Evolutionary conservation across 2,113 vertebrate species (phyloP).

Genomic region (Motacilla alba): DNA sequence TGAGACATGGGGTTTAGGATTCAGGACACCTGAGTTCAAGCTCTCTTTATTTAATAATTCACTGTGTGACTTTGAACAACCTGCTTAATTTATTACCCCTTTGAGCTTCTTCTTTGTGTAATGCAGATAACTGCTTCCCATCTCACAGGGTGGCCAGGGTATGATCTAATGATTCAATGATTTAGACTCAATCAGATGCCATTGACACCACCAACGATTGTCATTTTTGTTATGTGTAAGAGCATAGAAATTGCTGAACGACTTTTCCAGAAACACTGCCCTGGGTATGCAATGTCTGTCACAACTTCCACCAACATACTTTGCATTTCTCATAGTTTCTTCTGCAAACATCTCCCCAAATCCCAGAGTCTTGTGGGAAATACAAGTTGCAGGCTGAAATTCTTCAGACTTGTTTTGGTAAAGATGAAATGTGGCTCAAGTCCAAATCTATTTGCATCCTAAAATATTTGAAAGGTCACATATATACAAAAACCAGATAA

Average conservation of each 20-base stretch:
- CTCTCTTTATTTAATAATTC: slow-evolving; percentile 40
- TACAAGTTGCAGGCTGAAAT: not conserved
- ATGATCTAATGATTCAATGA: not conserved
- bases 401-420: not conserved
- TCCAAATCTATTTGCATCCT: not conserved
- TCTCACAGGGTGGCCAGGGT: not conserved
- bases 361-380: not conserved
- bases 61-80: slow-evolving; percentile 19
- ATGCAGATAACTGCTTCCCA: not conserved
- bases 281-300: not conserved
- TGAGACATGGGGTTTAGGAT: not conserved
- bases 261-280: not conserved
- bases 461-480: not conserved
- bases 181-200: not conserved
- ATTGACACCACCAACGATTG: not conserved
- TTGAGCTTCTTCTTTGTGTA: not conserved
- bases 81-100: slow-evolving; percentile 31
- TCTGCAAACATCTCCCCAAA: not conserved
- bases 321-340: not conserved
- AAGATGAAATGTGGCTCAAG: not conserved
- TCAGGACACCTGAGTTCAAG: slow-evolving; percentile 36
- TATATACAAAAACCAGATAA: not conserved
- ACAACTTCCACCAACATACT: not conserved
- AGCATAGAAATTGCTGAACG: not conserved
- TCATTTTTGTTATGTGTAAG: not conserved